Evolutionary conservation across 35 echinoderm and acorn worm species (phyloP), one percentile per base, ranked within the genome.

Genomic region (Holothuria glaberrima): DNA sequence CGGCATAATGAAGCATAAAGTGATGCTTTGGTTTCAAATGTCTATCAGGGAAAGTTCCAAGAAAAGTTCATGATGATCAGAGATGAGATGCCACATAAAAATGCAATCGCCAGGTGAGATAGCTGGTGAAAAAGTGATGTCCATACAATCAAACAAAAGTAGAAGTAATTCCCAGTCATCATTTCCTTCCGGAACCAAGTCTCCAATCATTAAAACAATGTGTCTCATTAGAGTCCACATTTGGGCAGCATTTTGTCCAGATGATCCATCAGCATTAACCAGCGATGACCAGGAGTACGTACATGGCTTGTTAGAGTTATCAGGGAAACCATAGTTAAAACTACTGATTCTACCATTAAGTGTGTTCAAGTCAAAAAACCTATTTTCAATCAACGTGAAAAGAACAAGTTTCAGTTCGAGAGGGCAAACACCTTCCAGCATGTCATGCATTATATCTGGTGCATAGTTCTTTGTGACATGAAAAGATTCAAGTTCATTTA

Each of bases 1-100:
- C 38, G 16, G 81, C 82, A 44, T 92, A 92, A 71, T 92, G 90
- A 46, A 82, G 88, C 82, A 92, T 92, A 48, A 87, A 92, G 41
- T 92, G 90, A 56, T 92, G 90, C 59, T 92, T 92, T 24, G 90
- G 82, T 75, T 92, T 92, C 24, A 92, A 28, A 61, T 92, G 48
- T 19, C 90, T 12, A 0, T 25, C n/a, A 33, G 81, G 81, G 74
- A 88, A 13, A 92, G 20, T 76, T 92, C 52, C 48, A 92, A 41
- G 45, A 87, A 92, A 24, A 50, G 82, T 22, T 57, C 54, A 60
- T 92, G 90, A 48, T 92, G 90, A 26, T 41, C 36, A 4, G 38
- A 54, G 28, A 88, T 88, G 9, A 92, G 18, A 28, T 88, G 83
- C 65, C 76, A 5, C 34, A 88, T 62, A 16, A 80, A 54, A 17